Evolutionary conservation across 2,888 invertebrate species (phyloP).

Genomic region (Nemotelus nigrinus): DNA sequence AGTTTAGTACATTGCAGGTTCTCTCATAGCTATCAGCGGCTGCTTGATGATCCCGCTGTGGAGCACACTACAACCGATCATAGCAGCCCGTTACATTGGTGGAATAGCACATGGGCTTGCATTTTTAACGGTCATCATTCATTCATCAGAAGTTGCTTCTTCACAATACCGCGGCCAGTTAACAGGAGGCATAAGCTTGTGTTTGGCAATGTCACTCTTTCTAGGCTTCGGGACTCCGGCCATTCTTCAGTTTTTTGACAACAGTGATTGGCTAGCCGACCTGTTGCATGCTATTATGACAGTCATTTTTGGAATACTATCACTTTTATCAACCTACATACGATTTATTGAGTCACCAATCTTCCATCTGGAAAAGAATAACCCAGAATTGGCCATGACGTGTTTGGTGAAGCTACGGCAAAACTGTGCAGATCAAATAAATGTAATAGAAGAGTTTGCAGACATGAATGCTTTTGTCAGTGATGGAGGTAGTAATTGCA

Average conservation of each 20-base stretch:
- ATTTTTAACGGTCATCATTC: conserved; percentile 13
- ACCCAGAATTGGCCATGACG: background rate
- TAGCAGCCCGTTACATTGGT: conserved; percentile 13
- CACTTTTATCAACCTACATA: background rate
- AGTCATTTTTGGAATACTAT: background rate
- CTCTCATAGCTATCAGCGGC: background rate
- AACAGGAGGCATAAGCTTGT: conserved; percentile 6
- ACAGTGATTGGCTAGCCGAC: background rate
- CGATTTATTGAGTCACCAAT: conserved; percentile 28
- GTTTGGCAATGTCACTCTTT: conserved; percentile 1
- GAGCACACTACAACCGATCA: background rate
- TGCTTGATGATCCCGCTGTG: background rate
- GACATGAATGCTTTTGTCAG: conserved; percentile 1
- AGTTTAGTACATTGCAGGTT: conserved; percentile 14
- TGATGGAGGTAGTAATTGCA: conserved; percentile 1
- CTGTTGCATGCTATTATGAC: background rate
- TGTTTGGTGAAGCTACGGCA: conserved; percentile 8
- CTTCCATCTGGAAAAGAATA: conserved; percentile 4
- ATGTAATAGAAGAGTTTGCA: conserved; percentile 4
- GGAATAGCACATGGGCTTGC: conserved; percentile 18
- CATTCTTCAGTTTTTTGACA: background rate
- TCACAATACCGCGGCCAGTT: background rate
- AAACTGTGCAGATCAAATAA: background rate
- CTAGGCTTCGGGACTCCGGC: background rate
- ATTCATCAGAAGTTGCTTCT: conserved; percentile 17